Evolutionary conservation across 2,888 invertebrate species (phyloP), one percentile per base, ranked within the genome.

Genomic region (Chorisops tibialis): DNA sequence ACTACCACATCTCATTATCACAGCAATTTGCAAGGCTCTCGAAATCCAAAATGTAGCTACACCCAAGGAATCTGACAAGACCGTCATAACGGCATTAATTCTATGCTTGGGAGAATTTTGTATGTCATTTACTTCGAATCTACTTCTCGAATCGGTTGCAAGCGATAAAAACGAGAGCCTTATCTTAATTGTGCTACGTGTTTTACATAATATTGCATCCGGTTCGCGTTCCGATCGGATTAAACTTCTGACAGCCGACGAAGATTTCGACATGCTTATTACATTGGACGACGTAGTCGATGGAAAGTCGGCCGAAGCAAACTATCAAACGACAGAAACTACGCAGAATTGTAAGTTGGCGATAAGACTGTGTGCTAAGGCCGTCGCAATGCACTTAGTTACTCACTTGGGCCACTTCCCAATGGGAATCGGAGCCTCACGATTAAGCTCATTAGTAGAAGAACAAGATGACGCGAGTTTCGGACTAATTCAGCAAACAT

Each of bases 381-480:
- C 81, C 0, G 79, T 83, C 5, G 72, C 94, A 73, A 87, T 88
- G 68, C 96, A 97, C 79, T 82, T 97, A 68, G 88, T 96, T 5
- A 89, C 95, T 67, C 93, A 94, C 80, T 80, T 96, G 68, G 94
- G 94, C 0, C 96, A 97, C 76, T 97, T 96, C 81, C 97, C 97
- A 12, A 88, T 93, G 81, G 91, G 93, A 65, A 87, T 88, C 51
- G 91, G 93, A 58, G 93, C 96, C 0, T 89, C 95, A 49, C 85
- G 93, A 64, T 81, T 96, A 19, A 92, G 93, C 67, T 94, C 94
- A 0, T 82, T 91, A 70, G 94, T 96, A 12, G 91, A 91, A 68
- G 97, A 97, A 77, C 88, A 93, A 70, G 95, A 96, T 76, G 96
- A 97, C 78, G 84, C 90, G 5, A 64, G 66, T 41, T 50, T 66